These are phyloP conservation scores for Phallusia fumigata DNA, from an alignment of 23 tunicate species.

Conservation along the genomic window DNA sequence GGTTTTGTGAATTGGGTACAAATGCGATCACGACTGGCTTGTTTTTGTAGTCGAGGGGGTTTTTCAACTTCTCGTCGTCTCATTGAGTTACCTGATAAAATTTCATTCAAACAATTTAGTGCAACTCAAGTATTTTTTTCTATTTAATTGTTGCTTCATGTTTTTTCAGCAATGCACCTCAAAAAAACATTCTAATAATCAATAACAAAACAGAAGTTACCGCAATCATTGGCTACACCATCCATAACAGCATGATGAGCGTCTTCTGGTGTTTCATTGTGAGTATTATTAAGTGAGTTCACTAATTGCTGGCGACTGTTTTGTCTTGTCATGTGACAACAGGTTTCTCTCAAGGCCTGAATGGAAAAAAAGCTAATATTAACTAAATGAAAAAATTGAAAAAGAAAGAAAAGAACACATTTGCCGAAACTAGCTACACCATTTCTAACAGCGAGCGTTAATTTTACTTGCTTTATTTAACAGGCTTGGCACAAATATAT, in stretches of 20 bases:
- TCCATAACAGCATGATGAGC: background rate
- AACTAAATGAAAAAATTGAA: background rate
- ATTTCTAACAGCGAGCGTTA: no score
- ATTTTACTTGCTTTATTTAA: no score
- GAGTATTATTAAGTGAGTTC: background rate
- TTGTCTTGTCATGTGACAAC: slow-evolving; percentile 17
- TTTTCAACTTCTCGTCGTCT: slow-evolving; percentile 65
- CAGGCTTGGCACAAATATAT: no score
- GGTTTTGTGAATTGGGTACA: background rate
- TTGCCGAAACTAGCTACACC: no score
- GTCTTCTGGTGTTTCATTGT: background rate
- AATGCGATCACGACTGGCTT: slow-evolving; percentile 66
- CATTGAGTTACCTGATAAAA: background rate
- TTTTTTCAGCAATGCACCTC: no score
- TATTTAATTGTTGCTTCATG: no score
- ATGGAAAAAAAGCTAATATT: no score
- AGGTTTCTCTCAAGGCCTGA: slow-evolving; percentile 46
- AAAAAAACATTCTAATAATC: background rate
- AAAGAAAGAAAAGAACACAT: no score
- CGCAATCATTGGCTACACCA: background rate
- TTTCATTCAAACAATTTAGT: no score
- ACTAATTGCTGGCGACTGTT: background rate
- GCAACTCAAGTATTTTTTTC: no score
- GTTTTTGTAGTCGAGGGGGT: slow-evolving; percentile 80
- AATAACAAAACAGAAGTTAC: background rate